These are phyloP conservation scores for Hylaeus anthracinus DNA, from an alignment of 1,140 invertebrate species.

Conservation along the genomic window DNA sequence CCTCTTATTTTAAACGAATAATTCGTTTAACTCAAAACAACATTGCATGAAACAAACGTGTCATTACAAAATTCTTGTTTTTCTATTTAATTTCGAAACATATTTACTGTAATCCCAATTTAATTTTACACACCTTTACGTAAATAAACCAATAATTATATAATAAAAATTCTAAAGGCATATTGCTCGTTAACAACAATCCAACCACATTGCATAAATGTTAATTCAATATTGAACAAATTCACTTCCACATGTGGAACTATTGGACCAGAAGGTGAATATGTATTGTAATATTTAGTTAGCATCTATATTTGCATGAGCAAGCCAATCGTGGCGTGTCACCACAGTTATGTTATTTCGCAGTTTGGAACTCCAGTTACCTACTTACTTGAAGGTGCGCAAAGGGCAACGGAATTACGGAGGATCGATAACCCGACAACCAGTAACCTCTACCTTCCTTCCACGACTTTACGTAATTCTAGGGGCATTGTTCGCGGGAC, in stretches of 20 bases:
- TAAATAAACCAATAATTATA: too few species aligned
- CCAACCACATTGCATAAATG: too few species aligned
- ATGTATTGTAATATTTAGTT: not conserved
- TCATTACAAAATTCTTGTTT: too few species aligned
- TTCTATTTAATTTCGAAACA: too few species aligned
- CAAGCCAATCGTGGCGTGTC: conserved; percentile 8
- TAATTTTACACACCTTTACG: too few species aligned
- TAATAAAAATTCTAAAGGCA: too few species aligned
- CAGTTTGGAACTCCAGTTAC: conserved; percentile 46
- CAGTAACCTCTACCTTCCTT: conserved; percentile 35
- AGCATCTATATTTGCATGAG: not conserved
- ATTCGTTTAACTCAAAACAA: too few species aligned
- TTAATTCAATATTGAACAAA: not conserved
- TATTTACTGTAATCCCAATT: too few species aligned
- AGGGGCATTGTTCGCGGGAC: conserved; percentile 18
- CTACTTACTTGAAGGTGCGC: conserved; percentile 49
- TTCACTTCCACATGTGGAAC: not conserved
- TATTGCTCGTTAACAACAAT: too few species aligned
- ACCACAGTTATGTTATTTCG: conserved; percentile 23
- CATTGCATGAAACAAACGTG: too few species aligned
- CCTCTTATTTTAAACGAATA: too few species aligned
- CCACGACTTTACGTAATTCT: conserved; percentile 45
- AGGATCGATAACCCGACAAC: conserved; percentile 58
- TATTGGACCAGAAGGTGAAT: not conserved
- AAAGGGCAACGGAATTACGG: conserved; percentile 46